Percentiles rank a stretch among this genome's conserved stretches.
Evolutionary conservation across 2,113 vertebrate species (phyloP).

Genomic region (Datnioides undecimradiatus): DNA sequence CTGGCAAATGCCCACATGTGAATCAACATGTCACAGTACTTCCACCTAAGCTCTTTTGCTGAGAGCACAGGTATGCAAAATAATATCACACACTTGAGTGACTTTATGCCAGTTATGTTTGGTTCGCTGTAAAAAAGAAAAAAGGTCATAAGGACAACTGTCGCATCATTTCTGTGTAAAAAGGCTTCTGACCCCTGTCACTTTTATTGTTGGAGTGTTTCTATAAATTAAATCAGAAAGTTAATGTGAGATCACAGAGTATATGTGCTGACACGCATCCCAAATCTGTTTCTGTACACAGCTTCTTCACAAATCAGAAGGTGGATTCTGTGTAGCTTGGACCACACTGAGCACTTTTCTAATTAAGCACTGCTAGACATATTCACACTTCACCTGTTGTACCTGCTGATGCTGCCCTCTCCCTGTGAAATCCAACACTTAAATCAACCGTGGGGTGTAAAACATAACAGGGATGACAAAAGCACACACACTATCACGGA

Average conservation of each 20-base stretch:
- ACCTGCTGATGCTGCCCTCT: constrained; percentile 43
- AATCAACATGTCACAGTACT: no score
- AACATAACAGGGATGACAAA: constrained; percentile 21
- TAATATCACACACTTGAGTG: no score
- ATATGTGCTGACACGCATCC: constrained; percentile 13
- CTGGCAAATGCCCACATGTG: no score
- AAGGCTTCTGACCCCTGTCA: no score
- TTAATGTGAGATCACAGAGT: constrained; percentile 3
- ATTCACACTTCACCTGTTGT: constrained; percentile 36
- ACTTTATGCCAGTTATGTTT: no score
- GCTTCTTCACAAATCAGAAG: constrained; percentile 4
- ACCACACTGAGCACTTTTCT: not conserved
- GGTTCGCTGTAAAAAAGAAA: no score
- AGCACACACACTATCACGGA: constrained; percentile 10
- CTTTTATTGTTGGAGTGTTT: not conserved
- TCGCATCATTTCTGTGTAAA: no score
- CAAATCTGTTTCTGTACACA: constrained; percentile 41
- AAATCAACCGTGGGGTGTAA: constrained; percentile 21
- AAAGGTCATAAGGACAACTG: no score
- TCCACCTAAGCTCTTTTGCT: no score
- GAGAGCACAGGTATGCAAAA: no score
- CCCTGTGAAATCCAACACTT: constrained; percentile 35
- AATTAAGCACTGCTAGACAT: not conserved
- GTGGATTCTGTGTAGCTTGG: not conserved
- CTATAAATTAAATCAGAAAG: constrained; percentile 22